Evolutionary conservation across 1,140 invertebrate genomes (phyloP), one percentile per base, ranked within the genome.

Genomic region (Lepidurus packardi): DNA sequence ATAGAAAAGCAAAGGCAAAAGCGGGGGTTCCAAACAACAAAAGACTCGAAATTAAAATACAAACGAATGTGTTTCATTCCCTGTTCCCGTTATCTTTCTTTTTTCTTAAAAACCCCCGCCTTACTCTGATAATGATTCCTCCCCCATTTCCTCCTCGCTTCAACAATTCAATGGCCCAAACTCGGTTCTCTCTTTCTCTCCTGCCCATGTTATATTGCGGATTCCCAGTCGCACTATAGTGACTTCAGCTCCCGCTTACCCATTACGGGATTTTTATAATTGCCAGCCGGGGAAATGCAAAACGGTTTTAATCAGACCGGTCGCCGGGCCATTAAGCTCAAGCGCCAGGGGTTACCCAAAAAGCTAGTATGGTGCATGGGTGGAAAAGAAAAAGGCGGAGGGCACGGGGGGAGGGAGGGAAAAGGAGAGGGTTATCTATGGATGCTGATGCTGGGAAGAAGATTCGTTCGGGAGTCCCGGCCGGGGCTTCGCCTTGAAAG

Each of bases 231-330:
- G 53, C 53, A 65, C 53, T 65, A 65, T 65, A 65, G 53, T 65
- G 53, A 65, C 53, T 65, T 65, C 53, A 65, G 53, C 53, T 65
- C 53, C 53, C 53, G 53, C 53, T 65, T 65, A 65, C 53, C 53
- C 53, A 65, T 65, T 65, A 65, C 53, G 53, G 53, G 53, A 65
- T 65, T 65, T 65, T 65, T 65, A 65, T 65, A 65, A 65, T 65
- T 65, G 53, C 53, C 53, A 65, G 53, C 53, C 53, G 53, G 53
- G 53, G 53, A 65, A 65, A 65, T 65, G 53, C 53, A 65, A 65
- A 65, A 65, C 53, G 53, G 53, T 65, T 65, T 65, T 65, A 65
- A 65, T 65, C 53, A 65, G 53, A 65, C 53, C 53, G 53, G 53
- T 65, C 53, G 53, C 53, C 53, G 53, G 53, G 53, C 53, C 53